A percentile compares a stretch with the other conserved stretches of the same genome.
These are phyloP conservation scores for Myanophis thanlyinensis DNA, from an alignment of 2,113 vertebrate species.

Conservation along the genomic window DNA sequence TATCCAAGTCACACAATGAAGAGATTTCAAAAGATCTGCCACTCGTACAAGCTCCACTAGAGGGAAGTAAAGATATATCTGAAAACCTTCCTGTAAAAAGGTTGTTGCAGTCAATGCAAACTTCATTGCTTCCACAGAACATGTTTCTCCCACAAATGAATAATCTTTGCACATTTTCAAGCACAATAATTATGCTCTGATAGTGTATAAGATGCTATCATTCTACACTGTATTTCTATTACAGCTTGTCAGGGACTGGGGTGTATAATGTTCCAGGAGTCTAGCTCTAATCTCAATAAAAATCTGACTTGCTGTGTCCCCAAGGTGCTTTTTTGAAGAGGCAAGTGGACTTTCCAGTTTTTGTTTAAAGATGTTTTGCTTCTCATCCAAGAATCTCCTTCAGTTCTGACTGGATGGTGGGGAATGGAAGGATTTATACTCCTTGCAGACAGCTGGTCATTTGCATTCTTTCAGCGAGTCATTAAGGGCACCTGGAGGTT, in stretches of 20 bases:
- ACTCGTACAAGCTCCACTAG: slow-evolving; percentile 45
- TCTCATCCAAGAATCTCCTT: too few species aligned
- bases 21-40: neutral
- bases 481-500: too few species aligned
- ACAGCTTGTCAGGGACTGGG: neutral
- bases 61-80: slow-evolving; percentile 46
- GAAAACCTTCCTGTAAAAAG: slow-evolving; percentile 6
- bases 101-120: neutral
- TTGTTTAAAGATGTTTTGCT: too few species aligned
- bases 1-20: too few species aligned
- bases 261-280: neutral
- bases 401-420: too few species aligned
- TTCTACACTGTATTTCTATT: neutral
- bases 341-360: too few species aligned
- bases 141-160: neutral
- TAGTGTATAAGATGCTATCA: neutral
- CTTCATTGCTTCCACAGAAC: neutral
- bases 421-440: too few species aligned
- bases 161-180: neutral
- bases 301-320: neutral
- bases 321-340: too few species aligned
- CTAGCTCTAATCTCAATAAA: neutral
- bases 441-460: too few species aligned
- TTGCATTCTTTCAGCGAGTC: too few species aligned
- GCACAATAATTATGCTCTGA: too few species aligned